Conservation (phyloP, 1,140 invertebrate species). For the Anadara kagoshimensis region DNA sequence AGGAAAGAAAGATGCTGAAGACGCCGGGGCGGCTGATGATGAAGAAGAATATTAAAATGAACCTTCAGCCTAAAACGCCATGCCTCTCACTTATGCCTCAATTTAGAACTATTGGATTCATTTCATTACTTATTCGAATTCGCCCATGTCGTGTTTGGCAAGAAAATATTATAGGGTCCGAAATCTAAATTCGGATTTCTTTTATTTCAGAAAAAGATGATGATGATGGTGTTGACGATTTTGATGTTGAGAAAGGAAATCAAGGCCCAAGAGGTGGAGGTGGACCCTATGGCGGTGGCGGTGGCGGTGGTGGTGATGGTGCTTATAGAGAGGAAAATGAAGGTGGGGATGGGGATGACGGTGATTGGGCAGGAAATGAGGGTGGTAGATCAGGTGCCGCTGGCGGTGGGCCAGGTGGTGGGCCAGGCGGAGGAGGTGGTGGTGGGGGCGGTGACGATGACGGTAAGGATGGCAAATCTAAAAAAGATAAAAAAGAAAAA, state of each 20-base stretch:
- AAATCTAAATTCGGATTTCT: no score
- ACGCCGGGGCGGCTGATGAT: neutral
- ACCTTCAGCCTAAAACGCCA: neutral
- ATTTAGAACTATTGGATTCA: neutral
- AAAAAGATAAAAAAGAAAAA: neutral
- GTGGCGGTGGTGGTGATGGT: neutral
- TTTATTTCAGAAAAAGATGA: no score
- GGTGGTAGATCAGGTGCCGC: neutral
- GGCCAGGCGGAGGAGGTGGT: neutral
- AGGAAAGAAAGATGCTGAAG: neutral
- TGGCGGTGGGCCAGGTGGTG: neutral
- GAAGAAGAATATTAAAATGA: neutral
- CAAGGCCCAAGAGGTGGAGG: neutral
- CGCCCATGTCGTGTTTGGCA: neutral
- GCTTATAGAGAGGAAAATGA: neutral
- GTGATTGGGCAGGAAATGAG: neutral
- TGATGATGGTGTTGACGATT: neutral
- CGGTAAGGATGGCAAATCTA: neutral
- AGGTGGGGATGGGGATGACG: neutral
- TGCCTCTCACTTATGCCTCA: no score
- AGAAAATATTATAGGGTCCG: no score
- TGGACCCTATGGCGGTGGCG: neutral
- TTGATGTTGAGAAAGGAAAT: neutral
- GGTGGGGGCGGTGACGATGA: no score
- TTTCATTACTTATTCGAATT: neutral